Evolutionary conservation across 2,797 vertebrate genomes (phyloP).

Genomic region (Coccyzus lansbergi): DNA sequence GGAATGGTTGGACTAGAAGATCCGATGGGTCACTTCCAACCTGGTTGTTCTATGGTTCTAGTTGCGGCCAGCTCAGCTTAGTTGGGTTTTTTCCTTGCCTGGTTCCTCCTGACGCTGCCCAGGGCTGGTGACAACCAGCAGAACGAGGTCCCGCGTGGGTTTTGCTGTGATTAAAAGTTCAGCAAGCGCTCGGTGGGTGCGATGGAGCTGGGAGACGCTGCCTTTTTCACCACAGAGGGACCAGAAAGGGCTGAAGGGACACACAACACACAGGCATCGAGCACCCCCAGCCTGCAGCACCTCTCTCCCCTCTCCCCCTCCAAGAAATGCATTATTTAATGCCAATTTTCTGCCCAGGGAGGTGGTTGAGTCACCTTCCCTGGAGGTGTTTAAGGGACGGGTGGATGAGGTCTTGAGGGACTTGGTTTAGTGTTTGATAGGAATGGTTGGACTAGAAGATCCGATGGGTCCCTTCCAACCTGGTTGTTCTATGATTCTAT

Average conservation of each 20-base stretch:
- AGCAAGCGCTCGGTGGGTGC: accelerated
- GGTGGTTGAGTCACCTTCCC: too few relatives aligned
- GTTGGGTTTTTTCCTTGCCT: background rate
- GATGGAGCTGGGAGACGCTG: background rate
- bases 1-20: too few relatives aligned
- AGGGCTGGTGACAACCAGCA: background rate
- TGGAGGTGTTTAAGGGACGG: too few relatives aligned
- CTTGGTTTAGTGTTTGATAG: too few relatives aligned
- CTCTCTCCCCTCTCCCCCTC: background rate
- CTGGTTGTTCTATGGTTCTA: too few relatives aligned
- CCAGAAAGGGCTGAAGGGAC: background rate
- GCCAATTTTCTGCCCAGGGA: too few relatives aligned
- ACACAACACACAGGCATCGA: accelerated
- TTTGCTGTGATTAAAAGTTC: background rate
- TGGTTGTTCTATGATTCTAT: too few relatives aligned
- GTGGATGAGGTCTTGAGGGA: too few relatives aligned
- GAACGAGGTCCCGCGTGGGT: background rate
- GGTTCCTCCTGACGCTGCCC: background rate
- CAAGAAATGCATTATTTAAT: background rate
- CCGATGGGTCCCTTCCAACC: too few relatives aligned
- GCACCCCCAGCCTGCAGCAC: background rate
- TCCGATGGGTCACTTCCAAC: too few relatives aligned
- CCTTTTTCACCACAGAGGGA: too few relatives aligned
- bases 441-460: too few relatives aligned
- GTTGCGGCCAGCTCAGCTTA: background rate